Evolutionary conservation across 2,888 invertebrate genomes (phyloP).

Genomic region (Venusia cambrica): DNA sequence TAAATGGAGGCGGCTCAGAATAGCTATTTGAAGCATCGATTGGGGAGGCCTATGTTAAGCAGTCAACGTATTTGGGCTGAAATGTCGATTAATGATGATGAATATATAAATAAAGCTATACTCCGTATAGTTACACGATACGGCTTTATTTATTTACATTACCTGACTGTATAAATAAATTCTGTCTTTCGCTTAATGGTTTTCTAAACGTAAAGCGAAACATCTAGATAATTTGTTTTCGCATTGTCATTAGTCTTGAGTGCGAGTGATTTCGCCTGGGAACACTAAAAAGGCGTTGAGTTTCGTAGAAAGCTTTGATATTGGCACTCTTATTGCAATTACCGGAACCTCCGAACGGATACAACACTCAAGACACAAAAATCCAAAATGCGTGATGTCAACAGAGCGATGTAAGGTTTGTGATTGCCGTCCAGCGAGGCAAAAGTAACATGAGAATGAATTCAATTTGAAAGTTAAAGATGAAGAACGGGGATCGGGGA

Average conservation of each 20-base stretch:
- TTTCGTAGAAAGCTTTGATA: constrained; percentile 10
- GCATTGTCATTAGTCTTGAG: constrained; percentile 13
- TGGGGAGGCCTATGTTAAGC: too few species aligned
- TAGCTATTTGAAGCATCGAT: too few species aligned
- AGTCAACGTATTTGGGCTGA: too few species aligned
- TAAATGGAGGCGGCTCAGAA: too few species aligned
- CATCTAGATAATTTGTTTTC: constrained; percentile 7
- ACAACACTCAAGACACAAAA: constrained; percentile 12
- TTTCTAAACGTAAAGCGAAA: constrained; percentile 5
- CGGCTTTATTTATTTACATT: too few species aligned
- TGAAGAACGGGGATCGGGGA: constrained; percentile 9
- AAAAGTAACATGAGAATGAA: constrained; percentile 11
- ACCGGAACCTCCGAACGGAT: constrained; percentile 12
- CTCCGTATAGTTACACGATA: constrained; percentile 1
- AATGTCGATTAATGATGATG: too few species aligned
- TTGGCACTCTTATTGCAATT: constrained; percentile 18
- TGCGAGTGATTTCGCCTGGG: constrained; percentile 14
- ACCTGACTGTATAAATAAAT: constrained; percentile 3
- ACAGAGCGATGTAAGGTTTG: constrained; percentile 2
- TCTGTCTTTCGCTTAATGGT: not conserved
- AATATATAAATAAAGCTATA: too few species aligned
- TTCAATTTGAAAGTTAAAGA: constrained; percentile 13
- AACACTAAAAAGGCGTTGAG: constrained; percentile 20
- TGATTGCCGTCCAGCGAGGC: constrained; percentile 6
- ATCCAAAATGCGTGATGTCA: too few species aligned